Evolutionary conservation across 1,140 invertebrate genomes (phyloP).

Genomic region (Aricia agestis): DNA sequence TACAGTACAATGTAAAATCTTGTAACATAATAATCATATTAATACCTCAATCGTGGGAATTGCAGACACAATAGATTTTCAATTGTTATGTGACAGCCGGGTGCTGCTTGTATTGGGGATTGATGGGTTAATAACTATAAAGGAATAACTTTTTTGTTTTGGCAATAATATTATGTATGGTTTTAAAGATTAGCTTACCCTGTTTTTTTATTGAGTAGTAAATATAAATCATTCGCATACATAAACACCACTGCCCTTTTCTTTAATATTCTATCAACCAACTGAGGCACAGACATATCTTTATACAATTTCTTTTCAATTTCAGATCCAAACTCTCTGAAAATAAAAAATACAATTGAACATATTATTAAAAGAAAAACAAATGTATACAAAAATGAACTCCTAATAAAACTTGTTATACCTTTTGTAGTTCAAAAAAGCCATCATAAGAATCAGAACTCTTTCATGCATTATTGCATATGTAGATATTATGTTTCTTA

Average conservation of each 20-base stretch:
- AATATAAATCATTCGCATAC: slow-evolving; percentile 69
- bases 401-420: slow-evolving; percentile 21
- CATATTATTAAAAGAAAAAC: background rate
- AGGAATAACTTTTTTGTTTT: too few species aligned
- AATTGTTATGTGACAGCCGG: too few species aligned
- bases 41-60: too few species aligned
- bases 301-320: slow-evolving; percentile 76
- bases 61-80: too few species aligned
- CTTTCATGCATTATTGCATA: slow-evolving; percentile 60
- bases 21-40: too few species aligned
- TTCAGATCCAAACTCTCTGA: slow-evolving; percentile 68
- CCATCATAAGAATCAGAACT: slow-evolving; percentile 51
- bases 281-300: slow-evolving; percentile 75
- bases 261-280: slow-evolving; percentile 76
- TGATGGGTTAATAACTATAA: too few species aligned
- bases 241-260: slow-evolving; percentile 78
- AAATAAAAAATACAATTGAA: slow-evolving; percentile 22
- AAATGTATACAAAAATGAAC: background rate
- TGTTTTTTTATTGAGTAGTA: slow-evolving; percentile 68
- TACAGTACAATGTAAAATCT: too few species aligned
- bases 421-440: slow-evolving; percentile 60
- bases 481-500: slow-evolving; percentile 52
- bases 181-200: slow-evolving; percentile 46
- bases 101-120: too few species aligned
- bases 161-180: background rate